Evolutionary conservation across 1,140 invertebrate genomes (phyloP), one percentile per base, ranked within the genome.

Genomic region (Coenobita brevimanus): DNA sequence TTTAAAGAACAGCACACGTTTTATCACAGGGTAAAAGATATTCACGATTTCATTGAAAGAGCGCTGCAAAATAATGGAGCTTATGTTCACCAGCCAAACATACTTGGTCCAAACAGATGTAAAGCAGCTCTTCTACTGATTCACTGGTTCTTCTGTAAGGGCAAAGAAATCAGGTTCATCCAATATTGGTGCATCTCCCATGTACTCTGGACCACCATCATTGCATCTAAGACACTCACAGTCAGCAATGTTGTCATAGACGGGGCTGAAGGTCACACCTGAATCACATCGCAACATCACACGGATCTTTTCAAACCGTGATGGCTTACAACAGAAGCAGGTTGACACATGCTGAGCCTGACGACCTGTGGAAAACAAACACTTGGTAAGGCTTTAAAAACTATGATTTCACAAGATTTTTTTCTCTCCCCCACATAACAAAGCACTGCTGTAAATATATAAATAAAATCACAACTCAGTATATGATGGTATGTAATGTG

Each of bases 301-400:
- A 17, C 75, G 76, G 36, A 91, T 89, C 73, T 91, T 80, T 33
- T 87, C 88, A 30, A 84, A 88, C 17, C 79, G 78, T 60, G 85
- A 81, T 2, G 91, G 83, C 64, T 89, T 88, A 73, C 91, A 91
- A 60, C 91, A 91, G 50, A 60, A 85, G 46, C 91, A 91, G 8
- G 88, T 88, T 30, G 88, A 73, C 6, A 84, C 46, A 24, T 89
- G 76, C 0, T 15, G 24, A 24, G 73, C 82, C 60, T 36, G 73
- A 24, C 76, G 76, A 60, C 86, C 82, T 80, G 33, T 36, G 62
- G 33, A 71, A 81, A 17, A 50, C 46, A 50, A n/a, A n/a, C n/a
- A n/a, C n/a, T n/a, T n/a, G n/a, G n/a, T n/a, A n/a, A n/a, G n/a
- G n/a, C n/a, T n/a, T n/a, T n/a, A n/a, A n/a, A n/a, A n/a, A n/a